Percentiles rank a stretch among this genome's conserved stretches.
Evolutionary conservation across 2,888 invertebrate genomes (phyloP).

Genomic region (Sesia bembeciformis): DNA sequence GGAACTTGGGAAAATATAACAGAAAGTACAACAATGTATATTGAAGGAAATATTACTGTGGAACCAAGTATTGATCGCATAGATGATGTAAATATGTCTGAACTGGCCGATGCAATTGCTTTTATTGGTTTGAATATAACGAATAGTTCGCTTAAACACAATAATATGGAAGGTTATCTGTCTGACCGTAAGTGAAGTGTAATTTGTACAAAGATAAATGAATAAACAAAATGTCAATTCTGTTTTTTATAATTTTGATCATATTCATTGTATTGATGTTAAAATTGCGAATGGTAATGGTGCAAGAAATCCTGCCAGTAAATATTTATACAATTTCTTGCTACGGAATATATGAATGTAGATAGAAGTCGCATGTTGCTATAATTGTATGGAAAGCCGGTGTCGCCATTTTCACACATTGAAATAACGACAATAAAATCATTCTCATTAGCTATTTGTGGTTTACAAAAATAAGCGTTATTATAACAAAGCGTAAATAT

Average conservation of each 20-base stretch:
- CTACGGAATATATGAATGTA: too few species aligned
- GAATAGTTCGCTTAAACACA: constrained; percentile 3
- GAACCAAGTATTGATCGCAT: background rate
- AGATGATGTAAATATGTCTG: background rate
- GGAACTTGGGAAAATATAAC: background rate
- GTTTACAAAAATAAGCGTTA: too few species aligned
- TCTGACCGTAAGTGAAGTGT: constrained; percentile 46
- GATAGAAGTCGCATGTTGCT: too few species aligned
- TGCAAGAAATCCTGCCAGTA: too few species aligned
- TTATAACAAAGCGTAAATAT: too few species aligned
- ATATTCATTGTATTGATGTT: background rate
- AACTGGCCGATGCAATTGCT: background rate
- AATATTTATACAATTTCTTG: too few species aligned
- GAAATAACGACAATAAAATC: too few species aligned
- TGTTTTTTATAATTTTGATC: background rate
- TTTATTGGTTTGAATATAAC: constrained; percentile 2
- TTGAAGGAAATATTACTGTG: constrained; percentile 3
- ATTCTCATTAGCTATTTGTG: too few species aligned
- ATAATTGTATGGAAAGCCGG: too few species aligned
- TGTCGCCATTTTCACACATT: too few species aligned
- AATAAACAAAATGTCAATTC: background rate
- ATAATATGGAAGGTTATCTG: constrained; percentile 35
- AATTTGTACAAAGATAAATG: background rate
- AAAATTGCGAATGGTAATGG: background rate
- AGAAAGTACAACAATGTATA: background rate